Conservation (phyloP, 2,113 vertebrate genomes). For the Pteronura brasiliensis region DNA sequence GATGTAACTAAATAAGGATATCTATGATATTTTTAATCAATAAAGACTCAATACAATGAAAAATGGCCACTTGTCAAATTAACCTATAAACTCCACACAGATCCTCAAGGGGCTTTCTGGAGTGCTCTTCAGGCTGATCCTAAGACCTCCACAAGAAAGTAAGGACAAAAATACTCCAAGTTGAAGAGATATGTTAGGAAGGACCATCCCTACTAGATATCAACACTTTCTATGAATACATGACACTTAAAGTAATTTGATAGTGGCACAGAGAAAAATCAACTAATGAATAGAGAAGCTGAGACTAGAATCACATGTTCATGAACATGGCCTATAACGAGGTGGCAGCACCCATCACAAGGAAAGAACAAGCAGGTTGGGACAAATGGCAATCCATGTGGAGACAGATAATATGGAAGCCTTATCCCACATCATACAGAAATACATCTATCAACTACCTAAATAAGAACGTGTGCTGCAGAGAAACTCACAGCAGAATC, state of each 20-base stretch:
- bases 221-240: neutral
- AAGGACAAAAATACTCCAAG: neutral
- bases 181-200: neutral
- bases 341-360: neutral
- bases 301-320: neutral
- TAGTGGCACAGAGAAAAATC: neutral
- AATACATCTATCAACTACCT: neutral
- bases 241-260: neutral
- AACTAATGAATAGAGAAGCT: neutral
- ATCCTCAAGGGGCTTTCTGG: neutral
- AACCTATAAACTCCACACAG: neutral
- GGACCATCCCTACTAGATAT: neutral
- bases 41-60: neutral
- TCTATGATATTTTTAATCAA: neutral
- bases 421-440: neutral
- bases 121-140: neutral
- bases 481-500: neutral
- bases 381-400: neutral
- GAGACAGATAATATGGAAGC: neutral
- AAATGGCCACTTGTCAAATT: neutral
- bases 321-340: neutral
- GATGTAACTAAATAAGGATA: neutral
- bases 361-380: neutral
- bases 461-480: neutral
- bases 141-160: neutral